phyloP scores from a whole-genome alignment of 2,888 invertebrate genomes.

The Chelonus formosanus region DNA sequence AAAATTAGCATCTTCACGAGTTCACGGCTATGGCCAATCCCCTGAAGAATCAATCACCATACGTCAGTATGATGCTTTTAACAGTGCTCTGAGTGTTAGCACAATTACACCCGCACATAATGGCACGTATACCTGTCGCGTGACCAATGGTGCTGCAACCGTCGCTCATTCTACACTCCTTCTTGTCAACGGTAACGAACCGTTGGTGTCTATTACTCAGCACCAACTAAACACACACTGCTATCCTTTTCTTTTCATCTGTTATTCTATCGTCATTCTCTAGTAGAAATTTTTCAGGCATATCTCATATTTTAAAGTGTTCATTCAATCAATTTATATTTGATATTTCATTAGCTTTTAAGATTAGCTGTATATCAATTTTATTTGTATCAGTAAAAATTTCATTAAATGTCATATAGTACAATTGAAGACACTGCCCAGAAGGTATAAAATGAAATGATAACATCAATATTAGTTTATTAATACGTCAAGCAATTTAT shows the following conservation, averaged over 20 bases:
- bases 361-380: no score
- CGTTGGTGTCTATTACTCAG: slow-evolving; percentile 50
- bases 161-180: slow-evolving; percentile 70
- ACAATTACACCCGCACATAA: slow-evolving; percentile 69
- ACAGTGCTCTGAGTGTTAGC: slow-evolving; percentile 70
- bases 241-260: not conserved
- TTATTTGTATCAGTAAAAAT: no score
- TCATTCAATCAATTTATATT: no score
- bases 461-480: no score
- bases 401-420: no score
- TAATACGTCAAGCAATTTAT: no score
- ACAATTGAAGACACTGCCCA: no score
- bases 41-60: slow-evolving; percentile 66
- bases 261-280: no score
- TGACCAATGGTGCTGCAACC: slow-evolving; percentile 70
- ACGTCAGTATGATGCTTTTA: slow-evolving; percentile 71
- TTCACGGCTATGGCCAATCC: slow-evolving; percentile 37
- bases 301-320: no score
- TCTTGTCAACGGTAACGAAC: slow-evolving; percentile 70
- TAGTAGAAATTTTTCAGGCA: no score
- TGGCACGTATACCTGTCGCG: slow-evolving; percentile 71
- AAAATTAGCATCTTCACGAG: slow-evolving; percentile 20
- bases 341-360: no score
- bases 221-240: slow-evolving; percentile 26
- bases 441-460: no score